Base-by-base conservation (phyloP, 2,888 invertebrate genomes). In the Suillia variegata region DNA sequence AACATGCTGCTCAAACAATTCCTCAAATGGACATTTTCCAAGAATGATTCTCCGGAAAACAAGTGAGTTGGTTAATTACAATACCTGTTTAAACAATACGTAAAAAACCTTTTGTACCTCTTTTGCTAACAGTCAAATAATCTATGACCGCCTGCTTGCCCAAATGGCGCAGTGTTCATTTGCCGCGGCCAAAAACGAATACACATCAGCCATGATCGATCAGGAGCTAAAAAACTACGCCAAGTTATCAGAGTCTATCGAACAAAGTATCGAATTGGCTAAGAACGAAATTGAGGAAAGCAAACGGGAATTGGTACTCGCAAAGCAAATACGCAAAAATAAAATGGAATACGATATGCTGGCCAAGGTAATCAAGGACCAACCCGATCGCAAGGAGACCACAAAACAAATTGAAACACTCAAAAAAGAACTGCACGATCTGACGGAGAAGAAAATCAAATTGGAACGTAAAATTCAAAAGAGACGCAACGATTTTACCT, bases 281-380 rank as follows among this genome's bases (percentile, higher is more conserved):
- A 91, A 92, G 76, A 84, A 85, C 13, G 90, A 92, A 66, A 95
- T 97, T 68, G 89, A 91, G 62, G 87, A 87, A 60, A 93, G 92
- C 60, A 95, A 96, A 82, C 83, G 85, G 6, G 93, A 93, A 70
- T 82, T 96, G 6, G 87, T 89, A 47, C 86, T 91, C 73, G 95
- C 95, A 0, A 94, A 94, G 78, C 89, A 91, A 67, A 89, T 95
- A 22, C 87, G 96, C 13, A 93, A 94, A 77, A 94, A 97, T 79
- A 87, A 93, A 72, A 90, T 92, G 83, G 96, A 96, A 79, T 97
- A 97, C 83, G 96, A 97, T 84, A 89, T 95, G 12, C 76, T 97
- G 42, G 96, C 96, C 0, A 93, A 94, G 79, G 89, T 95, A 0
- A 96, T 97, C 63, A 91, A 90, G 68, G 89, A 92, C 71, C 94